Evolutionary conservation across 2,113 vertebrate species (phyloP), one percentile per base, ranked within the genome.

Genomic region (Dasyurus viverrinus): DNA sequence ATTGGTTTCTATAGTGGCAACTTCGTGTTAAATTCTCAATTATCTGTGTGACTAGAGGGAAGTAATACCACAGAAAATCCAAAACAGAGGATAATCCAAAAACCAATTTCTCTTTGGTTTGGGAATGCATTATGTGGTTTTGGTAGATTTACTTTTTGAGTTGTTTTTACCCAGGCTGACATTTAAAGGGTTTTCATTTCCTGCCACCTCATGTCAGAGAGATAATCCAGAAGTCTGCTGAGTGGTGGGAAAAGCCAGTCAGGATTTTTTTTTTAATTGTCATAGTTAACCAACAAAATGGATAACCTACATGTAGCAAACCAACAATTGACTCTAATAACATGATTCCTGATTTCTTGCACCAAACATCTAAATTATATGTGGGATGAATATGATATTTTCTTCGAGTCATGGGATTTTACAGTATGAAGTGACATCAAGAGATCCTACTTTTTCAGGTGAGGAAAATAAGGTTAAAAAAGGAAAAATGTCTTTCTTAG

Each of bases 161-260:
- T 68, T 92, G 57, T 95, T 97, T 96, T 95, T 90, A 23, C 54
- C 95, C 4, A 68, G 95, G 84, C 68, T 92, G 90, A 91, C 46
- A 95, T 53, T 54, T 93, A 97, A 97, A 96, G 84, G 52, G 50
- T 54, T 89, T 96, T 94, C 94, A 90, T 90, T 96, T 55, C 89
- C 95, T 93, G 96, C 93, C 57, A 91, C 84, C 50, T 96, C 48
- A 42, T 53, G 42, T 89, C 60, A n/a, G 46, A 12, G 91, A 95
- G 55, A 90, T 50, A 5, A 53, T 89, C 4, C 84, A 92, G 54
- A 3, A 94, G 90, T 93, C 92, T 96, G 54, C 53, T 96, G 91
- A 97, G 92, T 48, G 68, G 46, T 47, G 89, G 90, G 91, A 54
- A 93, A 96, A 96, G 54, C 54, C 95, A 97, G 54, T 42, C 92